Evolutionary conservation across 1,140 invertebrate species (phyloP).

Genomic region (Zaprionus davidi): DNA sequence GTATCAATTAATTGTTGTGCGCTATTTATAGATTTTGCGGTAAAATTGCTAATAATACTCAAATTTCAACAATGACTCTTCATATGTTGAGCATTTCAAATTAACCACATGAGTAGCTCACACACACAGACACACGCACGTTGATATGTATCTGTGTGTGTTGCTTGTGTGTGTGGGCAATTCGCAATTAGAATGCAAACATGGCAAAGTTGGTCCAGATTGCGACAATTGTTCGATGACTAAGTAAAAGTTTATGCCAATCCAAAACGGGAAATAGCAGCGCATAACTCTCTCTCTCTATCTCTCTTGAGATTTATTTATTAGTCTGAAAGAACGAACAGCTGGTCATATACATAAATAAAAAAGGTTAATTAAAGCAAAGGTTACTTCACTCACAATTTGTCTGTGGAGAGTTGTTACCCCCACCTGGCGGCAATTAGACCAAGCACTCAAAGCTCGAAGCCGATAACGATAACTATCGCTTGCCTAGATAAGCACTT

Average conservation of each 20-base stretch:
- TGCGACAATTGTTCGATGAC: constrained; percentile 50
- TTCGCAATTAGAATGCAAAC: constrained; percentile 40
- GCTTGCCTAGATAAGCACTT: neutral
- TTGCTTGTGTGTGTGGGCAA: constrained; percentile 32
- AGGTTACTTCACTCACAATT: neutral
- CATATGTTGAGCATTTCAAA: constrained; percentile 37
- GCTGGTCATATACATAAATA: neutral
- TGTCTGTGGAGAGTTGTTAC: neutral
- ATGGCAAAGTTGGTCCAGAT: constrained; percentile 46
- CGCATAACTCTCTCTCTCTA: constrained; percentile 6
- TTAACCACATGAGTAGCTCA: constrained; percentile 44
- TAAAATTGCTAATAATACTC: constrained; percentile 81
- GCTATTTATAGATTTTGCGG: constrained; percentile 80
- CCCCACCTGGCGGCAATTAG: neutral
- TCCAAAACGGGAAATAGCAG: constrained; percentile 37
- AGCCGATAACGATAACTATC: constrained; percentile 7
- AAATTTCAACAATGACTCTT: constrained; percentile 62
- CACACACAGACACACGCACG: constrained; percentile 18
- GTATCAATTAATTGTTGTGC: constrained; percentile 75
- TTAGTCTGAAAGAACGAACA: constrained; percentile 10
- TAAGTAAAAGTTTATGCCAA: constrained; percentile 42
- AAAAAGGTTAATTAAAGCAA: neutral
- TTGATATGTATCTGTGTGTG: neutral
- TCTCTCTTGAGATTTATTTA: constrained; percentile 9
- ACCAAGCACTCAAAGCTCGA: neutral